Conservation (phyloP, 2,888 invertebrate genomes). For the Apamea sordens region DNA sequence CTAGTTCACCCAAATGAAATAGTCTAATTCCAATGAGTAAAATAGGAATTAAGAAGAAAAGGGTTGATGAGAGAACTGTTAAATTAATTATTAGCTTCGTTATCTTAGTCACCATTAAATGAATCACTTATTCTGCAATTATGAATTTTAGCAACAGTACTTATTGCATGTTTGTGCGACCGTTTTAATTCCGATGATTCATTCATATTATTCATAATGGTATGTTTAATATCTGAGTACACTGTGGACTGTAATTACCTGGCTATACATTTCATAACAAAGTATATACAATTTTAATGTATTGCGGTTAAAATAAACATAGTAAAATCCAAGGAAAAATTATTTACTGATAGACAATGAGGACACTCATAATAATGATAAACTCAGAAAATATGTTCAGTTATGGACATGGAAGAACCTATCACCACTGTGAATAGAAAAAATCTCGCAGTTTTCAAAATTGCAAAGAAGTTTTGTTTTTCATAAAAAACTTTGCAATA, state of each 20-base stretch:
- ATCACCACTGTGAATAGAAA: too few relatives aligned
- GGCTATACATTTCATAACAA: conserved; percentile 15
- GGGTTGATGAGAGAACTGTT: neutral
- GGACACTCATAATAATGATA: neutral
- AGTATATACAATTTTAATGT: conserved; percentile 17
- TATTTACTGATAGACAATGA: neutral
- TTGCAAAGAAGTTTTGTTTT: neutral
- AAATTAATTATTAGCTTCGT: conserved; percentile 10
- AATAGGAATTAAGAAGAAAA: neutral
- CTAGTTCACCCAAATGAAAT: conserved; percentile 3
- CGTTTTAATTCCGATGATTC: conserved; percentile 38
- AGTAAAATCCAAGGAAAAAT: neutral
- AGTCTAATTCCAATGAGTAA: conserved; percentile 10
- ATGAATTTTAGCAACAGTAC: conserved; percentile 1
- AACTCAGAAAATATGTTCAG: too few relatives aligned
- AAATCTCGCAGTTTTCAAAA: neutral
- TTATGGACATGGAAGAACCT: too few relatives aligned
- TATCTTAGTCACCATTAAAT: neutral
- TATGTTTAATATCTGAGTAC: conserved; percentile 14
- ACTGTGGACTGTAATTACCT: conserved; percentile 16
- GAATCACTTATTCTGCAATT: conserved; percentile 21
- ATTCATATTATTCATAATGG: conserved; percentile 40
- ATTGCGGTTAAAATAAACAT: conserved; percentile 8
- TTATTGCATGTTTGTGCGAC: conserved; percentile 25
- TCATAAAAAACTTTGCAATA: conserved; percentile 9